Base-by-base conservation (phyloP, 2,888 invertebrate species). In the Noctua janthe region DNA sequence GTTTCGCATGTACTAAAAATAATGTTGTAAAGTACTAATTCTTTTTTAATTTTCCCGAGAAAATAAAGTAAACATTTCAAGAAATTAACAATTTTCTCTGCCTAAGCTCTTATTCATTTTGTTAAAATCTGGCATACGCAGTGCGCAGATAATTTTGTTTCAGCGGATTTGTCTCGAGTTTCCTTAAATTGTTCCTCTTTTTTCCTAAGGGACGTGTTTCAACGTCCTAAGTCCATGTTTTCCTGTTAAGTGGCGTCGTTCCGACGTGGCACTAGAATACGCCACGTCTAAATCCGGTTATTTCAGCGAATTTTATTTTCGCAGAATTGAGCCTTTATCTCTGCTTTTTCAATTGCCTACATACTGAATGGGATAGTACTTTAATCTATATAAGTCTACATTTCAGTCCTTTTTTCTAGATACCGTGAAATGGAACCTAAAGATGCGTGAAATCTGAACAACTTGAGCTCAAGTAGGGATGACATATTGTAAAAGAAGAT, bases 151-250 rank as follows among this genome's bases (percentile, higher is more conserved):
- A 84, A 87, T 86, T 86, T 86, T 80, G 71, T 70, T 71, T 43
- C 70, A 69, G 62, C 59, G 69, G 72, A 80, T 78, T 82, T 82
- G 77, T 73, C 69, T 62, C 71, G 56, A 73, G 67, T 73, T 79
- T 76, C 47, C 62, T 76, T 79, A 82, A 87, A 83, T 80, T 79
- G 80, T 82, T 76, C 72, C 70, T 83, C 72, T 85, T 82, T 80
- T 79, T 77, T 87, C 85, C 81, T 79, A 43, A 82, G 85, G 83
- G 85, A 80, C 77, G 74, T 78, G 76, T 88, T 88, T 85, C 81
- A 80, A 75, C 82, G 78, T 82, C 71, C 85, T 82, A 77, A 88
- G 80, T 82, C 71, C 69, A 78, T 71, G 85, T 85, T 88, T 83
- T 85, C 83, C 83, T 83, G 78, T 82, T 83, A 86, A 83, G 39